Conservation (phyloP, 2,797 vertebrate genomes). For the Trachops cirrhosus region DNA sequence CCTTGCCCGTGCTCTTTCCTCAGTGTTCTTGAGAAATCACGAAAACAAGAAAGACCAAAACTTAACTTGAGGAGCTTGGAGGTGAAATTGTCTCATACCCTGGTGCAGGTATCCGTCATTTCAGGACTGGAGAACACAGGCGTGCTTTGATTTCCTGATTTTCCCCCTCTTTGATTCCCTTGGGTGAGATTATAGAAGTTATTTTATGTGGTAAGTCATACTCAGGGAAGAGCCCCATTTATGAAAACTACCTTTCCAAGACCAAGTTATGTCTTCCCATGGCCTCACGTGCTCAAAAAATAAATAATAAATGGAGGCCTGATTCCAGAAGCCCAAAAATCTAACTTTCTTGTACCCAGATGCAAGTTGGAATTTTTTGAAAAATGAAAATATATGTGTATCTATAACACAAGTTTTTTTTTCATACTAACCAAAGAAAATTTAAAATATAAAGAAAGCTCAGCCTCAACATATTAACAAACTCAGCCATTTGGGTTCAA, state of each 20-base stretch:
- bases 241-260: not conserved
- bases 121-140: not conserved
- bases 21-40: not conserved
- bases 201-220: not conserved
- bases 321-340: not conserved
- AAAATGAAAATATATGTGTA: constrained; percentile 7
- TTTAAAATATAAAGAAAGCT: not conserved
- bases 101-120: not conserved
- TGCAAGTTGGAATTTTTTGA: constrained; percentile 50
- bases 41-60: not conserved
- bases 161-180: not conserved
- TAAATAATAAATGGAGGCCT: not conserved
- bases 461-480: constrained; percentile 1
- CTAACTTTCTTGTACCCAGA: not conserved
- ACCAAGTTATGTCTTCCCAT: not conserved
- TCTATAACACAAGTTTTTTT: not conserved
- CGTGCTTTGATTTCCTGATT: not conserved
- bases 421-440: constrained; percentile 20
- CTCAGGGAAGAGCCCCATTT: not conserved
- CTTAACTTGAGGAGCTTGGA: not conserved
- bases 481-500: constrained; percentile 29
- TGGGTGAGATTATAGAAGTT: not conserved
- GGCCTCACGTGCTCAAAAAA: not conserved
- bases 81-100: not conserved
- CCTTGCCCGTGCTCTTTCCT: not conserved